These are phyloP conservation scores for Mesocricetus auratus DNA, from an alignment of 2,113 vertebrate species.

Conservation along the genomic window DNA sequence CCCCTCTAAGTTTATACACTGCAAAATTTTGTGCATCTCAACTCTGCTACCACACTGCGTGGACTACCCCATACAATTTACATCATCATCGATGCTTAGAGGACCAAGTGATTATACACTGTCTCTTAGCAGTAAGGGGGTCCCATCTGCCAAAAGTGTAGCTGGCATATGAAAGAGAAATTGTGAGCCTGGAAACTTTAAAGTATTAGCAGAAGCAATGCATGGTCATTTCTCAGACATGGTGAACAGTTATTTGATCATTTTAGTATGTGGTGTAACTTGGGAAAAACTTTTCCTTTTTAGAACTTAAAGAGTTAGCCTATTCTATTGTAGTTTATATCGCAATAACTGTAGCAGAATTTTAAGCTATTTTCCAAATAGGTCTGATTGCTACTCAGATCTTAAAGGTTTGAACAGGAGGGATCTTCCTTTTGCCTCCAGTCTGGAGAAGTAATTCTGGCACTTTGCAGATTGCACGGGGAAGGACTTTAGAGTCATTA, in stretches of 20 bases:
- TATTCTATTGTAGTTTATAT: conserved; percentile 14
- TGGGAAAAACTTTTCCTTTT: not conserved
- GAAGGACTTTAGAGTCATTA: not conserved
- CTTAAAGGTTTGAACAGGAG: not conserved
- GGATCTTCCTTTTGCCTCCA: not conserved
- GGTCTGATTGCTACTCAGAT: conserved; percentile 2
- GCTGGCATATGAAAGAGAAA: not conserved
- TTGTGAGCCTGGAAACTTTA: not conserved
- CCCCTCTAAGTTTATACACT: not conserved
- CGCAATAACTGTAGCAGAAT: not conserved
- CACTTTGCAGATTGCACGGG: not conserved
- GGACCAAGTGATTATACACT: not conserved
- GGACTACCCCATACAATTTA: not conserved
- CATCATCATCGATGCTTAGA: not conserved
- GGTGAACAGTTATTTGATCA: conserved; percentile 28
- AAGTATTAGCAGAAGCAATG: not conserved
- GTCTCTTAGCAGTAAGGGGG: conserved; percentile 14
- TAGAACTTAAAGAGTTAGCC: not conserved
- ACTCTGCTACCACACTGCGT: not conserved
- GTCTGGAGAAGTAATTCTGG: not conserved
- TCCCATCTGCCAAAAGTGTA: not conserved
- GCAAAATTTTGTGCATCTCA: not conserved
- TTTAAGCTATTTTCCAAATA: not conserved
- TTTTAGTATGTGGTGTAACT: not conserved
- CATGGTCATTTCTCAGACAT: not conserved